These are phyloP conservation scores for Drosophila helvetica DNA, from an alignment of 2,888 invertebrate species.

Conservation along the genomic window DNA sequence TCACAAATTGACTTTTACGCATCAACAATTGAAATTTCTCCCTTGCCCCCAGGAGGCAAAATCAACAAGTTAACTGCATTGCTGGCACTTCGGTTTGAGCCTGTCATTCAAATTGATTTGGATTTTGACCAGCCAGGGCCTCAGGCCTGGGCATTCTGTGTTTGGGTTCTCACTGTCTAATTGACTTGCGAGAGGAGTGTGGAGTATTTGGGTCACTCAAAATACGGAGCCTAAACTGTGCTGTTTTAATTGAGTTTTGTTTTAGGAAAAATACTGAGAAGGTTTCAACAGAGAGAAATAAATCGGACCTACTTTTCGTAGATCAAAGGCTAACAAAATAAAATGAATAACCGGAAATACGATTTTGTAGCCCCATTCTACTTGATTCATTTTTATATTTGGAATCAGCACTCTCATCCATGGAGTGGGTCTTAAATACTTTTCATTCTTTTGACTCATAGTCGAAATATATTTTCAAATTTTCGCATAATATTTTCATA, in stretches of 20 bases:
- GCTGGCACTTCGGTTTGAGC: conserved; percentile 24
- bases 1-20: conserved; percentile 73
- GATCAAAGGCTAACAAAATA: no score
- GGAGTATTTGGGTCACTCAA: conserved; percentile 18
- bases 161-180: conserved; percentile 55
- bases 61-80: conserved; percentile 71
- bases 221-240: not conserved
- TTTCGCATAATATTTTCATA: conserved; percentile 43
- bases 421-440: conserved; percentile 14
- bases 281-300: no score
- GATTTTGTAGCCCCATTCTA: no score
- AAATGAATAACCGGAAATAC: no score
- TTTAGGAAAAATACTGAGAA: no score
- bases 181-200: conserved; percentile 38
- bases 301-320: no score
- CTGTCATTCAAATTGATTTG: conserved; percentile 41
- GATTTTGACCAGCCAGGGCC: conserved; percentile 22
- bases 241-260: not conserved
- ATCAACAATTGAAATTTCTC: conserved; percentile 69
- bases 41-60: conserved; percentile 35
- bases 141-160: conserved; percentile 38
- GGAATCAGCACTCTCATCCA: not conserved
- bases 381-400: no score
- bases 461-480: conserved; percentile 17
- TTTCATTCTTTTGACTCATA: conserved; percentile 25